Percentiles rank a stretch among this genome's conserved stretches.
Evolutionary conservation across 2,797 vertebrate genomes (phyloP).

Genomic region (Pteropus rufus): DNA sequence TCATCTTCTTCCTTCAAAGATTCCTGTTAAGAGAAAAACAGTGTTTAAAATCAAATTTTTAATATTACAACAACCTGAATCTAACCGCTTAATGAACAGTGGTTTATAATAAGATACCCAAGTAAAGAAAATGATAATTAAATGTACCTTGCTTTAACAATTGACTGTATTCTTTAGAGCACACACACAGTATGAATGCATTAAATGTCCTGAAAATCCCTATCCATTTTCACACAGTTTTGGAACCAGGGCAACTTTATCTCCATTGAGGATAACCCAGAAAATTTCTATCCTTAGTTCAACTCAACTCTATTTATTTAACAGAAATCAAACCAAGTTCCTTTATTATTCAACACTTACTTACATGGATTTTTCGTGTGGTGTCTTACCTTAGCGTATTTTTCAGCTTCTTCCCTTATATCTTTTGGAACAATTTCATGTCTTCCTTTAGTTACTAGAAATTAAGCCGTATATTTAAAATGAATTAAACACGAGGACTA

Average conservation of each 20-base stretch:
- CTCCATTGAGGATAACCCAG: neutral
- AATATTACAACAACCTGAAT: neutral
- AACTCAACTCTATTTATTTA: neutral
- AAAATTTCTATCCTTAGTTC: neutral
- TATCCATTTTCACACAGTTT: neutral
- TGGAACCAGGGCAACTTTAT: constrained; percentile 11
- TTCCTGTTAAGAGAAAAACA: constrained; percentile 85
- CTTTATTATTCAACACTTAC: neutral
- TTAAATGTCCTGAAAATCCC: neutral
- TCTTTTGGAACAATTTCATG: constrained; percentile 98
- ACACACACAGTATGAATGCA: neutral
- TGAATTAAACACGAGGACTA: constrained; percentile 9
- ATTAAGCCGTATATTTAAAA: constrained; percentile 55
- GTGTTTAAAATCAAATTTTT: constrained; percentile 13
- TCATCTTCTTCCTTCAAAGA: constrained; percentile 99
- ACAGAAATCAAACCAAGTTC: neutral
- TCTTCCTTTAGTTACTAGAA: constrained; percentile 94
- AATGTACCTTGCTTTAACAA: neutral
- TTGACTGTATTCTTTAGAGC: neutral
- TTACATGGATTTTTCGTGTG: neutral
- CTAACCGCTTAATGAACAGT: neutral
- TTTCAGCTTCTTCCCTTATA: constrained; percentile 95
- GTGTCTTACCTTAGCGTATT: constrained; percentile 95
- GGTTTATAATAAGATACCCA: neutral
- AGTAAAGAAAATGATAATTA: neutral